Percentiles rank a stretch among this genome's conserved stretches.
Conservation (phyloP, 1,140 invertebrate genomes). For the Adoxophyes honmai region DNA sequence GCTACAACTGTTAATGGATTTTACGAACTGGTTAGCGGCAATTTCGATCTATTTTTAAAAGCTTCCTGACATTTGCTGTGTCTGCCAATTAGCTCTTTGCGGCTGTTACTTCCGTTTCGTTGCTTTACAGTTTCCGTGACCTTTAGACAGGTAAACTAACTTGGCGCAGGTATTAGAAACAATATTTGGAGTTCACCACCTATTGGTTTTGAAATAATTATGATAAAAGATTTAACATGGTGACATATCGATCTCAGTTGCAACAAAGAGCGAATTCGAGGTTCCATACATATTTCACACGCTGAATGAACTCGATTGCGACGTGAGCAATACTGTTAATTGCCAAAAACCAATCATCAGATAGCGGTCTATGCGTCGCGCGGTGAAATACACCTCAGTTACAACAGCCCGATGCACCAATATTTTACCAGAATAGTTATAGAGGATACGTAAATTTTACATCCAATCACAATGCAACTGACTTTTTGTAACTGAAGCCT, state of each 20-base stretch:
- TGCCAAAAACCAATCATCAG: conserved; percentile 77
- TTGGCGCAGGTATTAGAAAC: too few relatives aligned
- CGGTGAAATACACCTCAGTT: conserved; percentile 71
- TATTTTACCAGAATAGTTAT: conserved; percentile 20
- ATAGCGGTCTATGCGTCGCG: conserved; percentile 66
- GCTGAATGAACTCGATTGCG: conserved; percentile 69
- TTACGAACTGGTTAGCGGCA: conserved; percentile 47
- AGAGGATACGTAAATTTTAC: not conserved
- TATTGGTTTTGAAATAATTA: too few relatives aligned
- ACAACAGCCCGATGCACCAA: conserved; percentile 41
- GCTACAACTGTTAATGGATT: conserved; percentile 55
- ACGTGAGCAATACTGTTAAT: conserved; percentile 73
- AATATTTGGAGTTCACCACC: too few relatives aligned
- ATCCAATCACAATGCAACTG: too few relatives aligned
- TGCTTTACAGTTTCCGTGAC: too few relatives aligned
- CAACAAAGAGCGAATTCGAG: conserved; percentile 62
- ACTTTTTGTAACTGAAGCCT: too few relatives aligned
- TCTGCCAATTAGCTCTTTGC: conserved; percentile 18
- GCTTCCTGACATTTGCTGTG: conserved; percentile 64
- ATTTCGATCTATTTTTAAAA: conserved; percentile 58
- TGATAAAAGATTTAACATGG: conserved; percentile 9
- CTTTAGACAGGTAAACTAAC: too few relatives aligned
- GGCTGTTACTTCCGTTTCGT: not conserved
- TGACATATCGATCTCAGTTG: conserved; percentile 21
- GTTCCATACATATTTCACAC: conserved; percentile 73